Percentiles rank a stretch among this genome's conserved stretches.
Conservation (phyloP, 2,797 vertebrate species). For the Oophaga sylvatica region DNA sequence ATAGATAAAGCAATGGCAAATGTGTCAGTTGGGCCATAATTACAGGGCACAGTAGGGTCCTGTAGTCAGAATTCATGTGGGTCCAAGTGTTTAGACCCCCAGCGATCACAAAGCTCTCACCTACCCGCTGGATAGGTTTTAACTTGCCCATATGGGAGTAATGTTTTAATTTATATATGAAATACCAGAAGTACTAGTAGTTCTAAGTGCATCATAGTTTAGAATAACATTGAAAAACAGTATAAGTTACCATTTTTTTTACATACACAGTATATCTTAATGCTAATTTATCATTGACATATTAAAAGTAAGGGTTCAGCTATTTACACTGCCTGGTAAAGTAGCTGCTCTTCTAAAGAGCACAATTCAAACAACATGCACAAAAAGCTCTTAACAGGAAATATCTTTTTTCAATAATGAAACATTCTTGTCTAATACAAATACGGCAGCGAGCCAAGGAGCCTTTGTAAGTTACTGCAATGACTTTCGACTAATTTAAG, state of each 20-base stretch:
- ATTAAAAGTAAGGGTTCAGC: slow-evolving; percentile 13
- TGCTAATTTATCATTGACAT: slow-evolving; percentile 2
- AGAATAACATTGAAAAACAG: neutral
- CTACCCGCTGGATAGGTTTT: no score
- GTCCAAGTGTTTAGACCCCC: no score
- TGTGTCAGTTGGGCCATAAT: no score
- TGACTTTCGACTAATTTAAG: slow-evolving; percentile 3
- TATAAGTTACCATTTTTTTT: neutral
- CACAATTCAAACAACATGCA: slow-evolving; percentile 37
- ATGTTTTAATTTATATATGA: neutral
- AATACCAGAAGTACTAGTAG: neutral
- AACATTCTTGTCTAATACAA: slow-evolving; percentile 48
- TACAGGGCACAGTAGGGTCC: no score
- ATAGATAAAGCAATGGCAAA: no score
- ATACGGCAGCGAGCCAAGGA: slow-evolving; percentile 43
- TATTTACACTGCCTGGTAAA: slow-evolving; percentile 15
- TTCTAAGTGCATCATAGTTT: neutral
- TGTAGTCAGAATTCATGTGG: no score
- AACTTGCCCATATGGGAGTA: neutral
- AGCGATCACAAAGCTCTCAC: no score
- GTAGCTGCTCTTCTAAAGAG: neutral
- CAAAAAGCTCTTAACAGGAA: slow-evolving; percentile 28
- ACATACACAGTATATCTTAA: neutral
- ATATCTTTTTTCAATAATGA: slow-evolving; percentile 50
- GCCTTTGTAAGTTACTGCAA: slow-evolving; percentile 42